Conservation (phyloP, 2,797 vertebrate species). For the Peromyscus attwateri region DNA sequence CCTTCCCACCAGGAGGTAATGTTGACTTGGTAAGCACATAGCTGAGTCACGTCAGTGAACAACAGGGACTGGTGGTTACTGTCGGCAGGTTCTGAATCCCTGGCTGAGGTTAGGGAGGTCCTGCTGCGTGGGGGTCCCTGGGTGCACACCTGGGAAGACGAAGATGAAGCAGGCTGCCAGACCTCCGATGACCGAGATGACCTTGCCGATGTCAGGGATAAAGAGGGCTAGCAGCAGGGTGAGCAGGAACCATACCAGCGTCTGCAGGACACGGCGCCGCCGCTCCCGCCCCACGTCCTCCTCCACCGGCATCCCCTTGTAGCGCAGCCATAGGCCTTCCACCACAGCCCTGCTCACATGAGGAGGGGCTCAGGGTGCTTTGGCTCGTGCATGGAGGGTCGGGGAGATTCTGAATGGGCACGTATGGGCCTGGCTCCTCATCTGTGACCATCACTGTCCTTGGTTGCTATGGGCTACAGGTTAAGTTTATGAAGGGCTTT, state of each 20-base stretch:
- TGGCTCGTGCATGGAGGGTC: fast-evolving
- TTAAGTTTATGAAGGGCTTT: not conserved
- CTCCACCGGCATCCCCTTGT: slow-evolving; percentile 93
- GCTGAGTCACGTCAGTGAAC: not conserved
- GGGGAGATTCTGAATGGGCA: not conserved
- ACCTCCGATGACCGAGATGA: slow-evolving; percentile 97
- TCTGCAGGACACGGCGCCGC: slow-evolving; percentile 94
- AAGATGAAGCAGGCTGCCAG: slow-evolving; percentile 98
- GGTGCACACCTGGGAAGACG: slow-evolving; percentile 93
- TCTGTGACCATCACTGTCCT: not conserved
- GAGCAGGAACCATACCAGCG: slow-evolving; percentile 94
- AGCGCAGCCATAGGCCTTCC: slow-evolving; percentile 98
- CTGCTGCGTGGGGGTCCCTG: fast-evolving
- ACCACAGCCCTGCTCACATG: slow-evolving; percentile 92
- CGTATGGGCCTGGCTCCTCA: not conserved
- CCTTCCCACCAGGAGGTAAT: not conserved
- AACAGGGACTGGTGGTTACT: no score
- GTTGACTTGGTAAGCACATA: not conserved
- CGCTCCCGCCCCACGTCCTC: slow-evolving; percentile 93
- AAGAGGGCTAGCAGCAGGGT: slow-evolving; percentile 97
- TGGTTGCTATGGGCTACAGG: not conserved
- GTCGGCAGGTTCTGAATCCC: not conserved
- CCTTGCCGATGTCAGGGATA: slow-evolving; percentile 97
- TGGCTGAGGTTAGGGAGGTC: not conserved
- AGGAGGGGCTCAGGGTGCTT: not conserved